Conservation (phyloP, 2,888 invertebrate species). For the Thymelicus lineola region DNA sequence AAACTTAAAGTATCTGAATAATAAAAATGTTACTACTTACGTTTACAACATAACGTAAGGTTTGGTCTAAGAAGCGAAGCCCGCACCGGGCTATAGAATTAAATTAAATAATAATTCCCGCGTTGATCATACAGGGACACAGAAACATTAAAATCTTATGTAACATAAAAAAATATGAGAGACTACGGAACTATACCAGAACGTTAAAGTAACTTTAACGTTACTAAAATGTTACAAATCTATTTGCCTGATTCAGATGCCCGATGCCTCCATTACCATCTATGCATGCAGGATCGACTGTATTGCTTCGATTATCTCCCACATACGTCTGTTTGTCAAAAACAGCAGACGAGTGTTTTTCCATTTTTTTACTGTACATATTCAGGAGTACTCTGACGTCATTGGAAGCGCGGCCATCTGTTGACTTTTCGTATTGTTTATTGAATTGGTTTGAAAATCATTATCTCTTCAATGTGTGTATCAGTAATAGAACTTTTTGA, state of each 20-base stretch:
- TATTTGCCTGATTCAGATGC: not conserved
- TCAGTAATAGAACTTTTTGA: too few species aligned
- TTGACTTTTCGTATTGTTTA: constrained; percentile 1
- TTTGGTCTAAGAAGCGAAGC: too few species aligned
- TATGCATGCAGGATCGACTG: not conserved
- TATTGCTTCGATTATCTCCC: not conserved
- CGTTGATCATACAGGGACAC: too few species aligned
- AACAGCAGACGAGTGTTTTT: constrained; percentile 9
- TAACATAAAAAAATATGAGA: too few species aligned
- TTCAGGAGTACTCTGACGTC: constrained; percentile 1
- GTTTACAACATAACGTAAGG: too few species aligned
- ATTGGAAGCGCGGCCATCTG: not conserved
- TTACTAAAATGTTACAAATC: not conserved
- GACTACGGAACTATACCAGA: not conserved
- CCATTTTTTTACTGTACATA: not conserved
- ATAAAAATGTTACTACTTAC: too few species aligned
- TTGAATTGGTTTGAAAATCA: not conserved
- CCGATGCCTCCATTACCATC: not conserved
- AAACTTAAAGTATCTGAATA: too few species aligned
- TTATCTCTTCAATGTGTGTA: too few species aligned
- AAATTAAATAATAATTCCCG: too few species aligned
- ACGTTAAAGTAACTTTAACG: not conserved
- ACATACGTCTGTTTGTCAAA: not conserved
- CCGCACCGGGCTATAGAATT: too few species aligned
- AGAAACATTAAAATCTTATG: too few species aligned